phyloP scores from a whole-genome alignment of 2,888 invertebrate genomes.

The Pristionchus japonicus region DNA sequence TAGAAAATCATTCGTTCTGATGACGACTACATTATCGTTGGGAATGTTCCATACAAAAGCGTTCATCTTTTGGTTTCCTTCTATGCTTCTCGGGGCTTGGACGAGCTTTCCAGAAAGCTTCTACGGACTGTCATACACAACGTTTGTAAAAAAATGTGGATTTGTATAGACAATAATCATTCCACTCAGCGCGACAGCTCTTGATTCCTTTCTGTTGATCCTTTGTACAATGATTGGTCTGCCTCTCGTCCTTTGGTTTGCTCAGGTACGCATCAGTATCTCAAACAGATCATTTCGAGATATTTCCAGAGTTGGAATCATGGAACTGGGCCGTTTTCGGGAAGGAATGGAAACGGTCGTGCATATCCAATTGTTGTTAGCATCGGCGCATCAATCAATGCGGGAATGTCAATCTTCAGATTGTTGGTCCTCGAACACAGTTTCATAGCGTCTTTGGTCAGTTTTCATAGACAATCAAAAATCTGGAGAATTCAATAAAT shows the following conservation, averaged over 20 bases:
- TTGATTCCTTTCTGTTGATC: not conserved
- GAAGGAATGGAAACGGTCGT: not conserved
- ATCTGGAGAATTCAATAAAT: too few species aligned
- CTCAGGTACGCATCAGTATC: not conserved
- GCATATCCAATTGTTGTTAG: not conserved
- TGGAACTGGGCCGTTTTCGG: not conserved
- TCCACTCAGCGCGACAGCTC: not conserved
- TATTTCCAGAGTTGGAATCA: not conserved
- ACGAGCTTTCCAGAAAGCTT: not conserved
- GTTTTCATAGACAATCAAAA: not conserved
- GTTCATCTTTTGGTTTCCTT: not conserved
- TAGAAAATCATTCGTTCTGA: not conserved
- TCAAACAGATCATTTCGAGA: not conserved
- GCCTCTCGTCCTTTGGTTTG: not conserved
- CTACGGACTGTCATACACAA: not conserved
- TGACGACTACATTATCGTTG: not conserved
- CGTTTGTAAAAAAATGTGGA: not conserved
- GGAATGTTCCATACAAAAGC: not conserved
- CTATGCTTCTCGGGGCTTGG: not conserved
- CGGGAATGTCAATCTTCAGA: not conserved
- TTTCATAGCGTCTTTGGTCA: not conserved
- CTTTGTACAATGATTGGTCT: not conserved
- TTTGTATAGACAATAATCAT: not conserved
- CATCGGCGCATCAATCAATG: not conserved
- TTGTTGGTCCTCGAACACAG: not conserved